phyloP scores from a whole-genome alignment of 1,140 invertebrate genomes.

The Drepana arcuata region DNA sequence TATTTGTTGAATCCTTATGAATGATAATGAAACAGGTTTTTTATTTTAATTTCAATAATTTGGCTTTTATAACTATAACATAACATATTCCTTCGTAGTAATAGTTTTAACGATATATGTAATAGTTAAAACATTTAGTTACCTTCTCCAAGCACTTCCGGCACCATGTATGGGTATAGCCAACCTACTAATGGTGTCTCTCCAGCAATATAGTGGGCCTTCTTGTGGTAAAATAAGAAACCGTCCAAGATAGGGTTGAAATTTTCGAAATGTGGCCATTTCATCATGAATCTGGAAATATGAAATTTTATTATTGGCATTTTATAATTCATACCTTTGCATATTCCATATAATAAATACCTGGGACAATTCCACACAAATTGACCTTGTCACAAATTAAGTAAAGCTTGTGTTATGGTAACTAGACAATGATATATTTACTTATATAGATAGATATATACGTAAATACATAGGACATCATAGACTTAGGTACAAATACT shows the following conservation, averaged over 20 bases:
- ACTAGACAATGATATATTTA: no score
- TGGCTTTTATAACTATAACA: constrained; percentile 2
- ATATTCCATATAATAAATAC: neutral
- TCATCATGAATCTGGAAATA: constrained; percentile 43
- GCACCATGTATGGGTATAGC: constrained; percentile 90
- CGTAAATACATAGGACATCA: no score
- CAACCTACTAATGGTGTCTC: constrained; percentile 89
- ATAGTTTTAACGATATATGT: neutral
- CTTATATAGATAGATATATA: no score
- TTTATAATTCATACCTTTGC: neutral
- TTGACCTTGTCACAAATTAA: no score
- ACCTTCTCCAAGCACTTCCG: constrained; percentile 79
- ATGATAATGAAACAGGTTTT: neutral
- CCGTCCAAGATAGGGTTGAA: constrained; percentile 77
- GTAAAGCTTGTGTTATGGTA: no score
- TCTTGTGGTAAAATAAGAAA: constrained; percentile 86
- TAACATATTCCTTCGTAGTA: neutral
- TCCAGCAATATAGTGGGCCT: constrained; percentile 83
- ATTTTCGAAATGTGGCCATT: constrained; percentile 34
- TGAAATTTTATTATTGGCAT: neutral
- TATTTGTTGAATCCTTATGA: neutral
- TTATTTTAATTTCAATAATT: neutral
- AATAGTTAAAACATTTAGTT: constrained; percentile 3
- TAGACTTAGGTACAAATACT: no score
- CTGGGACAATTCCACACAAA: no score